Evolutionary conservation across 2,888 invertebrate species (phyloP).

Genomic region (Quadroppia sp.): DNA sequence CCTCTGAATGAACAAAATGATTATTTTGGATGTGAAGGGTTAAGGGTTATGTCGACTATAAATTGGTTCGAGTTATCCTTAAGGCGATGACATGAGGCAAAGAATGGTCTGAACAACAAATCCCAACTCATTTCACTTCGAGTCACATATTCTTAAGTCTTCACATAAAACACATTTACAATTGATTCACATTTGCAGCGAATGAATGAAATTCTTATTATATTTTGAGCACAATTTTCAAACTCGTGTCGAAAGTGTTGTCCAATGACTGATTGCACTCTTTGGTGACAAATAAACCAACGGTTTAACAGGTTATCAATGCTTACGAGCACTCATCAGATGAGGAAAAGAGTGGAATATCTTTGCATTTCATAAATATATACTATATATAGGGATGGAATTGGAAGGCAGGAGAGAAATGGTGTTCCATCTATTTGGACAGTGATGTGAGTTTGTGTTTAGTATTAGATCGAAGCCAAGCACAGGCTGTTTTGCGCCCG

Average conservation of each 20-base stretch:
- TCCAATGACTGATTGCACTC: not conserved
- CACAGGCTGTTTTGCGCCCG: conserved; percentile 4
- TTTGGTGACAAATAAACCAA: conserved; percentile 8
- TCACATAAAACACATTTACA: not conserved
- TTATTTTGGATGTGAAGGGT: not conserved
- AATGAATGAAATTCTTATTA: not conserved
- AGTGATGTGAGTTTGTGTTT: conserved; percentile 23
- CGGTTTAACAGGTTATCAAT: conserved; percentile 24
- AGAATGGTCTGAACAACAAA: not conserved
- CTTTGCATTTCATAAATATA: conserved; percentile 3
- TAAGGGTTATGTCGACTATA: not conserved
- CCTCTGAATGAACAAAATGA: not conserved
- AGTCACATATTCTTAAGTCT: not conserved
- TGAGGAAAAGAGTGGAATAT: not conserved
- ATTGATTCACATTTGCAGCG: not conserved
- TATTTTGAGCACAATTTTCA: conserved; percentile 1
- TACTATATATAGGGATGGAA: conserved; percentile 32
- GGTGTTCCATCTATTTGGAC: conserved; percentile 37
- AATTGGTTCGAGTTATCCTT: conserved; percentile 22
- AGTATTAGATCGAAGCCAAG: conserved; percentile 28
- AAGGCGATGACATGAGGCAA: conserved; percentile 12
- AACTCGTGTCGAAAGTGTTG: not conserved
- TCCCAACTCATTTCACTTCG: conserved; percentile 1
- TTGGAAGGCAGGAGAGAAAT: conserved; percentile 34
- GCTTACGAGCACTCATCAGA: not conserved